Evolutionary conservation across 2,113 vertebrate species (phyloP), one percentile per base, ranked within the genome.

Genomic region (Actenoides hombroni): DNA sequence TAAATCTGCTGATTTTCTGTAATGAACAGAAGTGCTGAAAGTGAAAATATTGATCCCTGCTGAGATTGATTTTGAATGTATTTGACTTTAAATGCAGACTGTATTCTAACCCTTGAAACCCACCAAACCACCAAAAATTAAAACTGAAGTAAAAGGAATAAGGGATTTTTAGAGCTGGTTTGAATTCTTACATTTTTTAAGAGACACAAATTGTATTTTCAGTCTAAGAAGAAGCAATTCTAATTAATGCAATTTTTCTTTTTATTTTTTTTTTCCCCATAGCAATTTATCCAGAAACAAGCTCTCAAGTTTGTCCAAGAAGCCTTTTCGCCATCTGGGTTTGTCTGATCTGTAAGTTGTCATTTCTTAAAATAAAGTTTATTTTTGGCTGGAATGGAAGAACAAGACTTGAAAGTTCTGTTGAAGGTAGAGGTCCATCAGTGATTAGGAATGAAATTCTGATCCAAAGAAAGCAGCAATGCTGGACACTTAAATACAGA

Each of bases 211-310:
- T 35, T 80, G 10, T 89, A 74, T 75, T 91, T 91, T 90, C 24
- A 39, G 53, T 78, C 18, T 89, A 69, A 94, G 80, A 73, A 94
- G 74, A 40, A 86, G 8, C 19, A 67, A 56, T 84, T 74, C 73
- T 97, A 96, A 94, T 95, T 93, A 92, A 95, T 91, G 71, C 54
- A 92, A n/a, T 86, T 57, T n/a, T 57, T 33, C 73, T 96, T 97
- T 84, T 46, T 97, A 16, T 97, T 49, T 49, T 49, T 49, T 49
- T 49, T 8, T 98, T 97, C 84, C 59, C 98, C 96, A 13, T 97
- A 99, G 99, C 97, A 99, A 99, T 98, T 98, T 99, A 78, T 99
- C 99, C 95, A 98, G 99, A 98, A 99, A 99, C 98, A 99, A 99
- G 96, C 97, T 99, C 97, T 99, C 99, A 9, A 98, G 98, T 73